These are phyloP conservation scores for Orbicella faveolata DNA, from an alignment of 64 coral and sea anemone genomes.

Conservation along the genomic window DNA sequence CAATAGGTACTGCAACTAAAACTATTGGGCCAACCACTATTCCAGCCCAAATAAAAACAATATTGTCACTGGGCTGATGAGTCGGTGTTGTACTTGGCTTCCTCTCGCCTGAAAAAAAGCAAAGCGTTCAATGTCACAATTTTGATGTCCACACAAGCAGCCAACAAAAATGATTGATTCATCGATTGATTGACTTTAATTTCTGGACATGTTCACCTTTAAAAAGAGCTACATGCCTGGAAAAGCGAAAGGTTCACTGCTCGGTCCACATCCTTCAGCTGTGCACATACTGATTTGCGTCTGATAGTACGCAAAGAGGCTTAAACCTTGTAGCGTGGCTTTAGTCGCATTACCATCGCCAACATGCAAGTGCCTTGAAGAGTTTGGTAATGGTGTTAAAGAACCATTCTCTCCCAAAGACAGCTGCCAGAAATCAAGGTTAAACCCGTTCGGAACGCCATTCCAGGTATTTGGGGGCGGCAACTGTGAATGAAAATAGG, in stretches of 20 bases:
- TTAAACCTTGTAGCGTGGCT: background rate
- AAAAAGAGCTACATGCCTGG: background rate
- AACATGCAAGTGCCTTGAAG: background rate
- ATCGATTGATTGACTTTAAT: too few relatives aligned
- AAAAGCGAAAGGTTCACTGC: background rate
- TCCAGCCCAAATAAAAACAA: background rate
- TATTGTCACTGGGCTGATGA: background rate
- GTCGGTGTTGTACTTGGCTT: background rate
- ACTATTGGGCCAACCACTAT: background rate
- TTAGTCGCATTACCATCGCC: background rate
- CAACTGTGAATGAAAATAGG: background rate
- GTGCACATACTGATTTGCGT: slow-evolving; percentile 32
- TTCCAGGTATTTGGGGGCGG: slow-evolving; percentile 16
- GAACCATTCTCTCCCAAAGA: background rate
- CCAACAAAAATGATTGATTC: too few relatives aligned
- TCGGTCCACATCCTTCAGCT: slow-evolving; percentile 14
- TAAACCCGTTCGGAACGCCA: slow-evolving; percentile 8
- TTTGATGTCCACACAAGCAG: too few relatives aligned
- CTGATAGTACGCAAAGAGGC: background rate
- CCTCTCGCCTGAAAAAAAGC: background rate
- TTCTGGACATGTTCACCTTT: too few relatives aligned
- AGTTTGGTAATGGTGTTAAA: background rate
- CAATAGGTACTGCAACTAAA: background rate
- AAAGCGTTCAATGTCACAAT: background rate
- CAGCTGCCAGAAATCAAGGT: background rate